Base-by-base conservation (phyloP, 2,113 vertebrate species). In the Falcunculus frontatus region DNA sequence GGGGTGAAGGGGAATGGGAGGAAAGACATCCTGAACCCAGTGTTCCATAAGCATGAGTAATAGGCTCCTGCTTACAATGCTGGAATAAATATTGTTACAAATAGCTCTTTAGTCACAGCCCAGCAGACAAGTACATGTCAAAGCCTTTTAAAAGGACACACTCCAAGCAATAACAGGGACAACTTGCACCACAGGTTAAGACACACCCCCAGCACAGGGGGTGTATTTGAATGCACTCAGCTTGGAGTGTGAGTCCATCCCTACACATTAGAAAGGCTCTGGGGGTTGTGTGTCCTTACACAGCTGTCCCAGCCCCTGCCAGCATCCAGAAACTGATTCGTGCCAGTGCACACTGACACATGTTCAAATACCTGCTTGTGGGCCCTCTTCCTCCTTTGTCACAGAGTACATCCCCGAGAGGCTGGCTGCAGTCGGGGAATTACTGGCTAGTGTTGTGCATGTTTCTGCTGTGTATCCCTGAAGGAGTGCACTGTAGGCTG, bases 1-100 rank as follows among this genome's bases (percentile, higher is more conserved):
- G 70, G 64, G 89, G 68, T 13, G 91, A 62, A 30, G 37, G 77
- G 62, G 47, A 59, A 86, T 18, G 41, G 76, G 87, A 90, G 74
- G 23, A 77, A 87, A 96, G 78, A 49, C 89, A 90, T 82, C 53
- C 55, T 65, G 82, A 90, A 86, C 52, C 74, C 1, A 1, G 44
- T 90, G 80, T 68, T 93, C 68, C 33, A 39, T 65, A 30, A 77
- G 67, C 44, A 59, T 41, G 74, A 72, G 27, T 72, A 84, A 96
- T 42, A 80, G 84, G 65, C 63, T 94, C 84, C 37, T 79, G 70
- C 91, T 97, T 89, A 91, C 49, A 55, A 65, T 6, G 55, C 84
- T 52, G 90, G 84, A 96, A 93, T 96, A 96, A 97, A 96, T 95
- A 94, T 70, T 93, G 75, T 87, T 96, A 95, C 93, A 95, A 96